phyloP scores from a whole-genome alignment of 1,140 invertebrate species.

The Hirudo medicinalis region DNA sequence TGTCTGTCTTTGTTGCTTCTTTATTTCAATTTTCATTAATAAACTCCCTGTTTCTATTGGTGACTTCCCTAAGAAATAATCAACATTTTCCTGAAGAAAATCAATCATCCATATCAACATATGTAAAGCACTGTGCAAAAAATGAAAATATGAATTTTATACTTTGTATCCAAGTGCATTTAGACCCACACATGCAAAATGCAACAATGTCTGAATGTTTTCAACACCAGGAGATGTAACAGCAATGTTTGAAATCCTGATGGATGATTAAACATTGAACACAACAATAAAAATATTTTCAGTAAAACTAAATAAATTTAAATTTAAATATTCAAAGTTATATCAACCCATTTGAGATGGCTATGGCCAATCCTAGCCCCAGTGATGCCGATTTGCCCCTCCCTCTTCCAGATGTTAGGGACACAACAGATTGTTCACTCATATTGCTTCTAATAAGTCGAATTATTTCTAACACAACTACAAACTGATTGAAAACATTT shows the following conservation, averaged over 20 bases:
- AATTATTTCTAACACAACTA: conserved; percentile 1
- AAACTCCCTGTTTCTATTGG: neutral
- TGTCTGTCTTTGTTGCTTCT: neutral
- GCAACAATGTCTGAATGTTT: conserved; percentile 3
- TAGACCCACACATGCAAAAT: neutral
- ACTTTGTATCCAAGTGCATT: neutral
- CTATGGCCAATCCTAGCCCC: neutral
- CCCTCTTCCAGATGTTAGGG: neutral
- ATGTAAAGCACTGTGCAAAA: neutral
- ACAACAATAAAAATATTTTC: too few relatives aligned
- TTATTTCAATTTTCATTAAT: neutral
- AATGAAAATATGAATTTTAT: neutral
- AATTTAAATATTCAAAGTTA: too few relatives aligned
- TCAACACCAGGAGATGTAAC: conserved; percentile 3
- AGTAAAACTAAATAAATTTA: too few relatives aligned
- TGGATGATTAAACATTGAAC: too few relatives aligned
- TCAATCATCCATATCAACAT: neutral
- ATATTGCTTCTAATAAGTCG: neutral
- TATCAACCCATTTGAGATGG: conserved; percentile 3
- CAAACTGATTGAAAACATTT: neutral
- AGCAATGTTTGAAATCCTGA: neutral
- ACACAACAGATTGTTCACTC: neutral
- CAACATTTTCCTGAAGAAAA: conserved; percentile 2
- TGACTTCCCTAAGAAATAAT: neutral
- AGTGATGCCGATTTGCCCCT: conserved; percentile 1